Evolutionary conservation across 2,888 invertebrate genomes (phyloP), one percentile per base, ranked within the genome.

Genomic region (Lysandra coridon): DNA sequence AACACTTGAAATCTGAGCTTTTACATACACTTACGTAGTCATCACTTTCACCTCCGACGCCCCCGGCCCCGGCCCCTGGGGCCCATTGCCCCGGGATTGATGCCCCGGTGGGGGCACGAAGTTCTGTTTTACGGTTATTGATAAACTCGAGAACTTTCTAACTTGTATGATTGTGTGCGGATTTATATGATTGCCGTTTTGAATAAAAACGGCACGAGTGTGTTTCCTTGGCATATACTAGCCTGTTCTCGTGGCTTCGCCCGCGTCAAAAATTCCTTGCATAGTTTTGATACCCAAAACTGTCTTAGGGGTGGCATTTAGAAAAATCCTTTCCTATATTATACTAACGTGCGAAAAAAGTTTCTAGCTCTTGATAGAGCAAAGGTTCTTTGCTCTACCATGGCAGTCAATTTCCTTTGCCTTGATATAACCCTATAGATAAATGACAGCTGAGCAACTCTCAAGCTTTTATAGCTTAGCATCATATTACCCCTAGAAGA

Each of bases 111-210:
- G 79, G 80, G 82, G 80, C 76, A 80, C 80, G 78, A 82, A 82
- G 78, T 82, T 82, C 79, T 80, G 78, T 81, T 82, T 82, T 83
- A 83, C 79, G 81, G 75, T 77, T 80, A 79, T 78, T 60, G 60
- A 78, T 80, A 73, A 80, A 79, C 76, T 78, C 64, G 17, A 6
- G 10, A 53, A 75, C 30, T 37, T 62, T 74, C 62, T 23, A 57
- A 79, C 49, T 79, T 75, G n/a, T 76, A 64, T 79, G 57, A 76
- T 73, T 77, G 49, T 60, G 57, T 76, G 57, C 57, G 76, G 75
- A 75, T 75, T 75, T 76, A 76, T 76, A 74, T 10, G 44, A 74
- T 74, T 44, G 73, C 40, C n/a, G 40, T 74, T 74, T 44, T 23
- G 40, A 82, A 82, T 81, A 69, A 69, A 69, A 37, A 69, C 4